Evolutionary conservation across 2,797 vertebrate species (phyloP).

Genomic region (Alexandromys oeconomus): DNA sequence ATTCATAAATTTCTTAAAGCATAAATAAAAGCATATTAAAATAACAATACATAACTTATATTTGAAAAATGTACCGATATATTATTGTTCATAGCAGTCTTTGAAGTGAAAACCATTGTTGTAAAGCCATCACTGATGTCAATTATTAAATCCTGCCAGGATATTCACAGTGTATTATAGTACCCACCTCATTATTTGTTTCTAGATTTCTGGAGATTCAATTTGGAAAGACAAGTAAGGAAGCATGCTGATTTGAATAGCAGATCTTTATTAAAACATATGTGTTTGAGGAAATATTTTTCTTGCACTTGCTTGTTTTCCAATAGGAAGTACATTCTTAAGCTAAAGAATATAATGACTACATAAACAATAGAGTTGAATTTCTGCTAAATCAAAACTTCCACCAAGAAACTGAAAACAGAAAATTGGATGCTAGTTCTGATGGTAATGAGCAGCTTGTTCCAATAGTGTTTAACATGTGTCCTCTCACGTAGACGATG

Average conservation of each 20-base stretch:
- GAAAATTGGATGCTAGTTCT: not conserved
- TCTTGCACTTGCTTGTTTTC: not conserved
- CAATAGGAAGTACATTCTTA: slow-evolving; percentile 31
- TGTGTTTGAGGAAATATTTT: slow-evolving; percentile 19
- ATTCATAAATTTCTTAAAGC: not conserved
- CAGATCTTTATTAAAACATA: slow-evolving; percentile 9
- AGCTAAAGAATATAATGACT: slow-evolving; percentile 20
- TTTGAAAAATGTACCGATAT: not conserved
- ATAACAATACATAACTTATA: not conserved
- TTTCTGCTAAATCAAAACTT: not conserved
- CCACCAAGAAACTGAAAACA: not conserved
- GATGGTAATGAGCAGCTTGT: not conserved
- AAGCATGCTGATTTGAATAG: not conserved
- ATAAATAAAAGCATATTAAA: too few species aligned
- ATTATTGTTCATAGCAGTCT: not conserved
- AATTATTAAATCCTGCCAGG: not conserved
- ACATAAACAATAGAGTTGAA: not conserved
- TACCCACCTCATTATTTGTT: not conserved
- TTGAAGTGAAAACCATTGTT: not conserved
- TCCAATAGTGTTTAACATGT: not conserved
- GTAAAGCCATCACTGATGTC: not conserved
- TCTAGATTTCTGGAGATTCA: slow-evolving; percentile 34
- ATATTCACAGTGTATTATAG: not conserved
- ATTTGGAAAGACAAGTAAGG: slow-evolving; percentile 36
- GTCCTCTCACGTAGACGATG: not conserved